Evolutionary conservation across 2,797 vertebrate species (phyloP), one percentile per base, ranked within the genome.

Genomic region (Peromyscus eremicus): DNA sequence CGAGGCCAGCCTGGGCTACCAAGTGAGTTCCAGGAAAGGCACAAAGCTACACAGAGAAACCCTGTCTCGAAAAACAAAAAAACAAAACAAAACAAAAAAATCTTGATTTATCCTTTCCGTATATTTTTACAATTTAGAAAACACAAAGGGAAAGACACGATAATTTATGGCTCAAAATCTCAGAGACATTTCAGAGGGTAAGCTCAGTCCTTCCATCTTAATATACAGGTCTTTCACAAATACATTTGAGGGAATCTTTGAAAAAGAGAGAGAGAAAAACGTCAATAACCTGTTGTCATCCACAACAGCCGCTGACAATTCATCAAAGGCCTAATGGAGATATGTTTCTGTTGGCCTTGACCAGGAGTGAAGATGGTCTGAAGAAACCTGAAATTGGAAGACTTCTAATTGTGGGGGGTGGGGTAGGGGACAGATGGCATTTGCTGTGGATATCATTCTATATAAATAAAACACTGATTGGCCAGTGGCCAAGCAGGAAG

Each of bases 221-320:
- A 49, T n/a, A 0, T 0, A 2, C 1, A 4, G 0, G 1, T 1
- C 29, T 95, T 57, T n/a, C 76, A 71, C 14, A 91, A 75, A 68
- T 71, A 46, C 81, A 92, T 0, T 0, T 1, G n/a, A 68, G 66
- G 2, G 12, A 37, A 1, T 81, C 57, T 66, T 68, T 27, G 70
- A 0, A 4, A 93, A 75, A 91, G 17, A 57, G 17, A 46, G 17
- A 46, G 90, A 92, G 6, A 29, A 55, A 29, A 13, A 13, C 29
- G 89, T 19, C 95, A 93, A 17, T 91, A 89, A 46, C 71, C 3
- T 11, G 34, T 62, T 34, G 6, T 62, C 82, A 75, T 0, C 70
- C 37, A 85, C 80, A 97, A 73, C 80, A 97, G 87, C 92, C 92
- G 94, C 2, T 90, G 64, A 19, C 85, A 29, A 5, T 37, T 73